These are phyloP conservation scores for Aleiodes testaceus DNA, from an alignment of 2,888 invertebrate species.

Conservation along the genomic window DNA sequence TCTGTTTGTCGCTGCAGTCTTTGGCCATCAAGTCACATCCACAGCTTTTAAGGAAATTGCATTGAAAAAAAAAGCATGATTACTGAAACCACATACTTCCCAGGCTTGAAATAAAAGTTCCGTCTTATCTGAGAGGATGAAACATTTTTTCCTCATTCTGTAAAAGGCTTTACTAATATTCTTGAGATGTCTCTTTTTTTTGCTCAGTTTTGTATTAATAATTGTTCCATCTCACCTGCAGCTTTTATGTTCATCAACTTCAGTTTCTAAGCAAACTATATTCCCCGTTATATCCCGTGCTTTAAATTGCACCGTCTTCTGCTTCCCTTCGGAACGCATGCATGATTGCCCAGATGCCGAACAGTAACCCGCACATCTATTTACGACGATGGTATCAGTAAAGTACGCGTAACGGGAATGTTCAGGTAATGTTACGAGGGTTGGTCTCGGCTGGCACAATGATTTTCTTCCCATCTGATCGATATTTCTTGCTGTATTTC, in stretches of 20 bases:
- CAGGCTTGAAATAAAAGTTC: background rate
- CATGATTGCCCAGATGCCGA: slow-evolving; percentile 44
- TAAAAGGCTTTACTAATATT: background rate
- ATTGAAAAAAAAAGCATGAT: slow-evolving; percentile 14
- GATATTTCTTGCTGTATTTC: slow-evolving; percentile 21
- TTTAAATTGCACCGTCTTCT: no score
- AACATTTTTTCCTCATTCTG: background rate
- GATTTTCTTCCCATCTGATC: slow-evolving; percentile 32
- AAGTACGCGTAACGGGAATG: slow-evolving; percentile 40
- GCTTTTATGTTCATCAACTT: slow-evolving; percentile 47
- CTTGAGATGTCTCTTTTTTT: background rate
- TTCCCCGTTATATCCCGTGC: no score
- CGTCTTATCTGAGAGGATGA: slow-evolving; percentile 1
- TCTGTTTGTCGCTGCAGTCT: slow-evolving; percentile 47
- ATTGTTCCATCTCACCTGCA: slow-evolving; percentile 50
- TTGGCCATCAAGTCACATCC: slow-evolving; percentile 42
- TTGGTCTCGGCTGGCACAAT: slow-evolving; percentile 44
- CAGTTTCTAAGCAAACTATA: slow-evolving; percentile 43
- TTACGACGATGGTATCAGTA: slow-evolving; percentile 45
- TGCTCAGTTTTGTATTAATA: slow-evolving; percentile 9
- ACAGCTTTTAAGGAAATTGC: slow-evolving; percentile 43
- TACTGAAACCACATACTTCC: slow-evolving; percentile 8
- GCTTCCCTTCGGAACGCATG: no score
- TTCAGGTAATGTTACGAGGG: slow-evolving; percentile 41
- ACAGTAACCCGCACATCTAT: slow-evolving; percentile 51